phyloP scores from a whole-genome alignment of 2,888 invertebrate species.

The Stenodera caucasica region DNA sequence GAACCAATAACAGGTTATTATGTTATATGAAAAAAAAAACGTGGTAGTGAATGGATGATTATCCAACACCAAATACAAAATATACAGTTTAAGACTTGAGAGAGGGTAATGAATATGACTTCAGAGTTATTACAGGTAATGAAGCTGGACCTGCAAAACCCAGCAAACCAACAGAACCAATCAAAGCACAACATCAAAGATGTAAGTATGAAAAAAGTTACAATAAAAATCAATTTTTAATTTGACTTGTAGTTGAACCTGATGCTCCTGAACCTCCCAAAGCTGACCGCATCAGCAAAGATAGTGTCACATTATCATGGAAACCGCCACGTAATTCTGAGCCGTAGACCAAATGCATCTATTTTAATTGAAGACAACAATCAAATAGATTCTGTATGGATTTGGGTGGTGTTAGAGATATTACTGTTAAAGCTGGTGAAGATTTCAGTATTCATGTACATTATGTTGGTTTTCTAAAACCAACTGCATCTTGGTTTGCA shows the following conservation, averaged over 20 bases:
- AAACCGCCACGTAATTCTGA: constrained; percentile 82
- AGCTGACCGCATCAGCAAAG: constrained; percentile 86
- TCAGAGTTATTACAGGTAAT: constrained; percentile 93
- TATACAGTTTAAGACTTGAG: constrained; percentile 89
- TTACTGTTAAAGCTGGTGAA: constrained; percentile 96
- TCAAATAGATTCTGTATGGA: constrained; percentile 97
- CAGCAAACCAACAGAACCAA: constrained; percentile 91
- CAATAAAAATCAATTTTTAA: neutral
- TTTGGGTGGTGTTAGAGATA: constrained; percentile 89
- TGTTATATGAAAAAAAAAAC: constrained; percentile 91
- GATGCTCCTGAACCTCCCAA: constrained; percentile 92
- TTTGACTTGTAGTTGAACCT: constrained; percentile 63
- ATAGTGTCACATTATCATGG: constrained; percentile 90
- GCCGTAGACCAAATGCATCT: constrained; percentile 78
- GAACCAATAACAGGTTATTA: constrained; percentile 90
- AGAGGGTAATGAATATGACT: constrained; percentile 93
- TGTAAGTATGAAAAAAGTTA: constrained; percentile 56
- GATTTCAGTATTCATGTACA: constrained; percentile 97
- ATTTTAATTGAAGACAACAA: constrained; percentile 86
- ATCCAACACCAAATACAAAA: constrained; percentile 88
- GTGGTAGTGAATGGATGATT: constrained; percentile 92
- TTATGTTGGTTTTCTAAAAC: constrained; percentile 94
- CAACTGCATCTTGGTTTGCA: constrained; percentile 90
- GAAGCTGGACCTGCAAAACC: constrained; percentile 97
- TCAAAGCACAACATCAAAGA: constrained; percentile 84